Evolutionary conservation across 2,113 vertebrate species (phyloP), one percentile per base, ranked within the genome.

Genomic region (Erpornis zantholeuca): DNA sequence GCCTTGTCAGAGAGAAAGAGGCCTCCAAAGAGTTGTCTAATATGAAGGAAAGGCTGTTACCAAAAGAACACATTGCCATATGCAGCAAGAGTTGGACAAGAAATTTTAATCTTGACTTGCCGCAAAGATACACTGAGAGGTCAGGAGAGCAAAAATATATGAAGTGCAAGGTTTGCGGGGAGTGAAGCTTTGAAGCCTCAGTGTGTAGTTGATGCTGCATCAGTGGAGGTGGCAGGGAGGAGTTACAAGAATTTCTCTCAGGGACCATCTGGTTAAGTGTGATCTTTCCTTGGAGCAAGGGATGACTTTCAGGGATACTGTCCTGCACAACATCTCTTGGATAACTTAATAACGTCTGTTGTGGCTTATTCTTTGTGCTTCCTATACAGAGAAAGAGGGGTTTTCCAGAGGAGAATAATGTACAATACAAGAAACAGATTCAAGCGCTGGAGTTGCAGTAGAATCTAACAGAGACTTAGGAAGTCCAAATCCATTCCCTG

Each of bases 11-110:
- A 68, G 50, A 60, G 65, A 69, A 90, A 83, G 81, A 82, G 75
- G 89, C 21, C 77, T 89, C 88, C 81, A 82, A 82, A 94, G 76
- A 68, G 52, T 87, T 88, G 60, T 95, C 80, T 77, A 64, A 33
- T 76, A 82, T 76, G 81, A 97, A 86, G 56, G 35, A 95, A 86
- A 92, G 44, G 69, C 56, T 95, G 82, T 94, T 92, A 95, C 86
- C 77, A 76, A 75, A 83, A 79, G 52, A 93, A 88, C 88, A 21
- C 17, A 50, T 86, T 91, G 56, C 81, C 16, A 2, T 91, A 72
- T 84, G 57, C 65, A 75, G 56, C 69, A 81, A 71, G 60, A 92
- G 38, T 29, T 94, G 72, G 83, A 95, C 31, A 56, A 89, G 53
- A 87, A 81, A 88, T 27, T 64, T 45, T 36, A 60, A 60, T 52